Base-by-base conservation (phyloP, 2,888 invertebrate genomes). In the Leptothorax acervorum region DNA sequence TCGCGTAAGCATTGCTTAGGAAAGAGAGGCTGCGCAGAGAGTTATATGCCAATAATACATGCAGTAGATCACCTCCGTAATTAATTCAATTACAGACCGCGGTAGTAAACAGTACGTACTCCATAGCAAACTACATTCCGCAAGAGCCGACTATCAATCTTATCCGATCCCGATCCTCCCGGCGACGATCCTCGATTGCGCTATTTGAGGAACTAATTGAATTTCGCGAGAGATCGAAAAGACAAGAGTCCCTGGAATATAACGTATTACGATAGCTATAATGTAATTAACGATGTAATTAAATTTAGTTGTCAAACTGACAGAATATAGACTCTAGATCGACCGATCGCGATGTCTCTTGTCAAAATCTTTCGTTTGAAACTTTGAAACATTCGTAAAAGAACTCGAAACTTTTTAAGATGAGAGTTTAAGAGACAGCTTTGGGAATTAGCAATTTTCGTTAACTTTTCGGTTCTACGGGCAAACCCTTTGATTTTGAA, bases 31-130 rank as follows among this genome's bases (percentile, higher is more conserved):
- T 79, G 60, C 11, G 28, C 53, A 28, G 68, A 76, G 51, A 76
- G 51, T 60, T 60, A 18, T 18, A 23, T 8, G 12, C 31, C 28
- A 15, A 35, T 42, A n/a, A 55, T 48, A 45, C 68, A 18, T 12
- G 66, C 65, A 12, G 57, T 60, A 48, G 71, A 81, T 81, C 48
- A 82, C 31, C 28, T 63, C 48, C 48, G 31, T 42, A 35, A 78
- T 76, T 75, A 78, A 73, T 82, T 55, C 39, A 39, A 12, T 28
- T 45, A 62, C 35, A 35, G 31, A 45, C 31, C 23, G 53, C 63
- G 42, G 53, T 55, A 75, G 42, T 62, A 71, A 75, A 81, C 45
- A 71, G 35, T n/a, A 45, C 23, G 35, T n/a, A 45, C 23, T 15
- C 18, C n/a, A 66, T 31, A 28, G 28, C 35, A 45, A n/a, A 66